phyloP scores from a whole-genome alignment of 1,140 invertebrate genomes.

The Drosophila ambigua region DNA sequence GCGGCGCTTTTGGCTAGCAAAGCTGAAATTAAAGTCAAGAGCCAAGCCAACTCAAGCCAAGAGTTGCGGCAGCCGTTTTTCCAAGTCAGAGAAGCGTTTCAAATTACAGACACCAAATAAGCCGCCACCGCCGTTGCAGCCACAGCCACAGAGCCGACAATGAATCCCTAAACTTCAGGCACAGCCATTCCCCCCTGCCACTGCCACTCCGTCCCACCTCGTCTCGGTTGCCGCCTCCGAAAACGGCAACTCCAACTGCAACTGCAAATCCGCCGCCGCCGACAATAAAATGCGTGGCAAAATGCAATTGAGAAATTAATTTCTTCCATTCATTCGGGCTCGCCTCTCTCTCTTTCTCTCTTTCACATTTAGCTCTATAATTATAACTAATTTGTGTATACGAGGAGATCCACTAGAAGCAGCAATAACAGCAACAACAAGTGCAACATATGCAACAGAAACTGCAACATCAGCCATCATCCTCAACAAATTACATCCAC shows the following conservation, averaged over 20 bases:
- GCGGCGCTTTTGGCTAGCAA: conserved; percentile 73
- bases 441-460: conserved; percentile 32
- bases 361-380: conserved; percentile 76
- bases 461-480: conserved; percentile 1
- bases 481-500: conserved; percentile 27
- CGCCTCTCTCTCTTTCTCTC: conserved; percentile 28
- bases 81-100: conserved; percentile 82
- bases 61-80: conserved; percentile 61
- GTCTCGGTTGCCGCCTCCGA: conserved; percentile 57
- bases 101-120: conserved; percentile 83
- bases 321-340: conserved; percentile 68
- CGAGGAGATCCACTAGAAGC: conserved; percentile 26
- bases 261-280: conserved; percentile 26
- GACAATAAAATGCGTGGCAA: conserved; percentile 82
- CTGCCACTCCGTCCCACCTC: conserved; percentile 4
- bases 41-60: neutral
- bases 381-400: conserved; percentile 81
- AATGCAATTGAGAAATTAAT: conserved; percentile 82
- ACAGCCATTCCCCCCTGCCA: neutral
- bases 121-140: conserved; percentile 53
- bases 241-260: conserved; percentile 20
- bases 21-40: conserved; percentile 47
- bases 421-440: conserved; percentile 17
- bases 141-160: conserved; percentile 26
- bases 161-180: conserved; percentile 24